Percentiles rank a stretch among this genome's conserved stretches.
Conservation (phyloP, 53 echinoderm and acorn worm species). For the Mesocentrotus franciscanus region DNA sequence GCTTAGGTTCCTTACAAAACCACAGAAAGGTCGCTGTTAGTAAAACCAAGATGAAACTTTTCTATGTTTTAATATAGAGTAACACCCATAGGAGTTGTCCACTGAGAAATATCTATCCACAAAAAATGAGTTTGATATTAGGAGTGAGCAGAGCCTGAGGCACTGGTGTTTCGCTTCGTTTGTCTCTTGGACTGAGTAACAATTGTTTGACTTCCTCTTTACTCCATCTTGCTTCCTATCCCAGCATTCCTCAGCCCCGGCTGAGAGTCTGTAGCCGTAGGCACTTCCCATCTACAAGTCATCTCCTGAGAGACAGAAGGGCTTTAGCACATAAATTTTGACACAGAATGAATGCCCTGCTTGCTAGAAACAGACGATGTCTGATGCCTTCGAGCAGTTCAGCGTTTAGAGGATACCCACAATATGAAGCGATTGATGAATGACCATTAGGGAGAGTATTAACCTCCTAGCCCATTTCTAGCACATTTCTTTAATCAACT, state of each 20-base stretch:
- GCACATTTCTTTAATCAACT: slow-evolving; percentile 34
- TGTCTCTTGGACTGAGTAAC: slow-evolving; percentile 50
- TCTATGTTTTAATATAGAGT: neutral
- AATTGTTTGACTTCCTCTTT: slow-evolving; percentile 50
- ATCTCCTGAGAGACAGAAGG: neutral
- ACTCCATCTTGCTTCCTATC: slow-evolving; percentile 54
- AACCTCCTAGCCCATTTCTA: slow-evolving; percentile 46
- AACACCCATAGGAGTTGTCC: slow-evolving; percentile 22
- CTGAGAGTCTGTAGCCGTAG: slow-evolving; percentile 58
- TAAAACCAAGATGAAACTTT: too few species aligned
- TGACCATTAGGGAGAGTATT: slow-evolving; percentile 11
- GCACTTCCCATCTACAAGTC: slow-evolving; percentile 39
- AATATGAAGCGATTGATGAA: slow-evolving; percentile 13
- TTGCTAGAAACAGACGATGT: neutral
- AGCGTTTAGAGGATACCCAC: neutral
- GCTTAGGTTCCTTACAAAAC: too few species aligned
- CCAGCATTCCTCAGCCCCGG: slow-evolving; percentile 31
- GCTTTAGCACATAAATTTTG: neutral
- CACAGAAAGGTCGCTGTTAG: too few species aligned
- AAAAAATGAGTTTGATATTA: slow-evolving; percentile 48
- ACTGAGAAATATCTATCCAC: slow-evolving; percentile 15
- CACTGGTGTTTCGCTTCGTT: slow-evolving; percentile 46
- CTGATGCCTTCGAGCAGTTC: neutral
- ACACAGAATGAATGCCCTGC: neutral
- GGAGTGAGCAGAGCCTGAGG: neutral